These are phyloP conservation scores for Caenorhabditis elegans DNA, from an alignment of 1,140 invertebrate species.

Conservation along the genomic window DNA sequence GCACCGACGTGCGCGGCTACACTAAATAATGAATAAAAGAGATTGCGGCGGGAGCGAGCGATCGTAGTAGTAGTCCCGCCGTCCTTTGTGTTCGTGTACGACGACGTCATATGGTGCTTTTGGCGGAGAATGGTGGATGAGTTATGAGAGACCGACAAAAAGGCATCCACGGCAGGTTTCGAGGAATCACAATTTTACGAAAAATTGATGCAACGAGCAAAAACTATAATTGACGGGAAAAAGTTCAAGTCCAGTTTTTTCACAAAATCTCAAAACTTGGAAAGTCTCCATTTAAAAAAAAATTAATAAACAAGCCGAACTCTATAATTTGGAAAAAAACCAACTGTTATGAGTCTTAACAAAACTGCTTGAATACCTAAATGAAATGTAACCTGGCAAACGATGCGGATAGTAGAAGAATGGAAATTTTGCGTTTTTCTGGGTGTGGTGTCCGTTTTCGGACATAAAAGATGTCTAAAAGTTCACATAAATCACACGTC, in stretches of 20 bases:
- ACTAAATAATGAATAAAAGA: background rate
- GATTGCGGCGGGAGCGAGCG: background rate
- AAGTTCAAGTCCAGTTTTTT: too few relatives aligned
- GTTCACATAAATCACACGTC: slow-evolving; percentile 31
- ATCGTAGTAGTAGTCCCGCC: background rate
- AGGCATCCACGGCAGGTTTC: background rate
- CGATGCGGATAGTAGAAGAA: background rate
- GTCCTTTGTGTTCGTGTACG: background rate
- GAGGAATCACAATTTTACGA: background rate
- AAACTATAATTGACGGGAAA: too few relatives aligned
- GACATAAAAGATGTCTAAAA: background rate
- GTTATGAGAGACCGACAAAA: slow-evolving; percentile 26
- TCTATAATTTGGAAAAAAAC: too few relatives aligned
- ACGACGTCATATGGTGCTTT: slow-evolving; percentile 16
- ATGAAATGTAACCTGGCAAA: too few relatives aligned
- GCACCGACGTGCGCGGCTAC: too few relatives aligned
- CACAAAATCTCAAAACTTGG: too few relatives aligned
- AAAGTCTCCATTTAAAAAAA: too few relatives aligned
- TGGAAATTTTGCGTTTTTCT: background rate
- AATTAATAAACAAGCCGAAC: too few relatives aligned
- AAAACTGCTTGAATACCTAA: too few relatives aligned
- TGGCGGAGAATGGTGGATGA: background rate
- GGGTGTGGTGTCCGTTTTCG: background rate
- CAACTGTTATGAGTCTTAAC: too few relatives aligned
- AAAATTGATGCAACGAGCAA: too few relatives aligned